Percentiles rank a stretch among this genome's conserved stretches.
These are phyloP conservation scores for Micrastur ruficollis DNA, from an alignment of 2,797 vertebrate genomes.

Conservation along the genomic window DNA sequence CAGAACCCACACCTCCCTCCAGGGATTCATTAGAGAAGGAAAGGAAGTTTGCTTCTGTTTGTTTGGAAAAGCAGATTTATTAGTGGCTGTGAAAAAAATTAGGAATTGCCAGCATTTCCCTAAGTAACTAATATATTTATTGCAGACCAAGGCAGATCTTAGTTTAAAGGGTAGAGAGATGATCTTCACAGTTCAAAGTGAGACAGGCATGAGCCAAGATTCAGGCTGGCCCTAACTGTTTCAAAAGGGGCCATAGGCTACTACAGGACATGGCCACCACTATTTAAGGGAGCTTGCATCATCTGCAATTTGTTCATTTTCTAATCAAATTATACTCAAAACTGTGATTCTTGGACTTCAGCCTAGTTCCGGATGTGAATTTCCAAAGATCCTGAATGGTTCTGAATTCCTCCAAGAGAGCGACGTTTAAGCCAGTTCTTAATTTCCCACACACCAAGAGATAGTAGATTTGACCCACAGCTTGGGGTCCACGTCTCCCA, in stretches of 20 bases:
- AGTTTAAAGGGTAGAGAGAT: background rate
- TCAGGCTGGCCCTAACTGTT: background rate
- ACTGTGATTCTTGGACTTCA: background rate
- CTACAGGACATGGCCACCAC: background rate
- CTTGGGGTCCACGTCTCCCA: background rate
- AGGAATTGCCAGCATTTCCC: background rate
- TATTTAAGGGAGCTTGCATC: background rate
- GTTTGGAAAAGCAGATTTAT: background rate
- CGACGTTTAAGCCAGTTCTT: background rate
- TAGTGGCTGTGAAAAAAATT: background rate
- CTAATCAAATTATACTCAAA: background rate
- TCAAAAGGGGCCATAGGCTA: background rate
- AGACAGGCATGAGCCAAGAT: background rate
- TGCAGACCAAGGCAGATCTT: background rate
- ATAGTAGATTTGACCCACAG: background rate
- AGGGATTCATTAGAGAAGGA: background rate
- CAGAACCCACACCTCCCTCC: background rate
- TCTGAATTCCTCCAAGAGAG: background rate
- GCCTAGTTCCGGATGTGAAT: background rate
- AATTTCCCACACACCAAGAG: background rate
- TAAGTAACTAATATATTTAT: background rate
- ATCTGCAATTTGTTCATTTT: background rate
- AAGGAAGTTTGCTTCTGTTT: slow-evolving; percentile 1
- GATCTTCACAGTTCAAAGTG: background rate
- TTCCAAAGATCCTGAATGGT: background rate